These are phyloP conservation scores for Fringilla coelebs DNA, from an alignment of 2,797 vertebrate species.

Conservation along the genomic window DNA sequence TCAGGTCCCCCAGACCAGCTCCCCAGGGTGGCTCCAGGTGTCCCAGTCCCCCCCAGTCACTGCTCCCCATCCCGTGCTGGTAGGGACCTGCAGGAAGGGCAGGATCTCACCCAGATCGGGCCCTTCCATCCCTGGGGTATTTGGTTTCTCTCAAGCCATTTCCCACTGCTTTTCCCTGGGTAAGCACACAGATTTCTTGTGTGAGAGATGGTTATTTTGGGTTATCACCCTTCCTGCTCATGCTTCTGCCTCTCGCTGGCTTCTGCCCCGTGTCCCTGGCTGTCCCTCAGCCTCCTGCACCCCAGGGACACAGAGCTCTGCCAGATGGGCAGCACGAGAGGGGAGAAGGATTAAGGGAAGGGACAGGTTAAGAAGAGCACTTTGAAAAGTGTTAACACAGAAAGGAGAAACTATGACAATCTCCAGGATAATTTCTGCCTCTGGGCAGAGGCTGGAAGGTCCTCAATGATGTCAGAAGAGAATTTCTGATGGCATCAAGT, in stretches of 20 bases:
- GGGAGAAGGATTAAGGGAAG: neutral
- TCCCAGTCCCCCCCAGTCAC: neutral
- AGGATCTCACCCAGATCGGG: rapidly evolving
- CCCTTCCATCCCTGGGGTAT: rapidly evolving
- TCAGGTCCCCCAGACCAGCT: neutral
- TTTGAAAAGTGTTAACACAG: neutral
- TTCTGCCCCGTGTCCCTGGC: neutral
- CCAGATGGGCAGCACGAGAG: neutral
- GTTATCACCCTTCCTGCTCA: neutral
- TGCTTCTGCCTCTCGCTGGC: neutral
- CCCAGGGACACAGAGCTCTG: neutral
- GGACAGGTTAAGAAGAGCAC: neutral
- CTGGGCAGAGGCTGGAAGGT: slow-evolving; percentile 2
- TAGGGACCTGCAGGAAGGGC: neutral
- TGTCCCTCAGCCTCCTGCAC: neutral
- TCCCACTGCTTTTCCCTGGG: neutral
- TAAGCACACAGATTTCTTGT: neutral
- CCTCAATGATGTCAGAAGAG: neutral
- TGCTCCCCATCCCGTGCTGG: neutral
- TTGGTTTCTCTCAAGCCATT: neutral
- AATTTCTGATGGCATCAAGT: neutral
- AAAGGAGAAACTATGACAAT: neutral
- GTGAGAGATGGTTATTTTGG: neutral
- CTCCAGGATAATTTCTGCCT: neutral
- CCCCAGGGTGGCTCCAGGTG: rapidly evolving